phyloP scores from a whole-genome alignment of 2,797 vertebrate species.

The Tauraco hartlaubi region DNA sequence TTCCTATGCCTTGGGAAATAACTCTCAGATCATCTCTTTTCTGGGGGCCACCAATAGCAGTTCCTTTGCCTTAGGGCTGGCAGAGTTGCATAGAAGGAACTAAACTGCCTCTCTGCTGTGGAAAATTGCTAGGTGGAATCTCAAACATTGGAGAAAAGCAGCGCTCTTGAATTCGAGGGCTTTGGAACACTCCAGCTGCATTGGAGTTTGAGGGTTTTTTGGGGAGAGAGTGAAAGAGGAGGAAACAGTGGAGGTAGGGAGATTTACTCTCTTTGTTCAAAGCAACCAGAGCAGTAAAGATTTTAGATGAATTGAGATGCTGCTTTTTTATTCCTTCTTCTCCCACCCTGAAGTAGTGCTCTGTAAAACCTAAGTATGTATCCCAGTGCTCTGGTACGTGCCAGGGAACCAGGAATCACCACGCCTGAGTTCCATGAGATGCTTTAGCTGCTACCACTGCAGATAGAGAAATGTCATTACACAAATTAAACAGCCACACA shows the following conservation, averaged over 20 bases:
- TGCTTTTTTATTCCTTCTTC: background rate
- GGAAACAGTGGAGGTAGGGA: no score
- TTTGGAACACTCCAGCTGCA: background rate
- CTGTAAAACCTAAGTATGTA: background rate
- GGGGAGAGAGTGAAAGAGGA: background rate
- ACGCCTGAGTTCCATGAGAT: fast-evolving
- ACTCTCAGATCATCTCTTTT: background rate
- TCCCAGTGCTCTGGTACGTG: background rate
- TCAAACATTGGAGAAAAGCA: background rate
- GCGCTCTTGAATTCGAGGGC: background rate
- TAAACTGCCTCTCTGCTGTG: background rate
- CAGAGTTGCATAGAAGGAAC: background rate
- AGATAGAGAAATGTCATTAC: background rate
- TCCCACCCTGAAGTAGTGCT: background rate
- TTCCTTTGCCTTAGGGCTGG: background rate
- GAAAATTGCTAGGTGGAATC: background rate
- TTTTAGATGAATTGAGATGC: background rate
- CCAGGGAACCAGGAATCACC: background rate
- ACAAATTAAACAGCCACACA: no score
- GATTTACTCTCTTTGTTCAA: background rate
- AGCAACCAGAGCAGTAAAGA: no score
- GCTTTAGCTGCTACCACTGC: background rate
- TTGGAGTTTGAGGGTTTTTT: background rate
- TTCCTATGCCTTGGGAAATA: background rate
- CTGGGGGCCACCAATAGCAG: background rate